Conservation (phyloP, 2,797 vertebrate genomes). For the Centroberyx gerrardi region DNA sequence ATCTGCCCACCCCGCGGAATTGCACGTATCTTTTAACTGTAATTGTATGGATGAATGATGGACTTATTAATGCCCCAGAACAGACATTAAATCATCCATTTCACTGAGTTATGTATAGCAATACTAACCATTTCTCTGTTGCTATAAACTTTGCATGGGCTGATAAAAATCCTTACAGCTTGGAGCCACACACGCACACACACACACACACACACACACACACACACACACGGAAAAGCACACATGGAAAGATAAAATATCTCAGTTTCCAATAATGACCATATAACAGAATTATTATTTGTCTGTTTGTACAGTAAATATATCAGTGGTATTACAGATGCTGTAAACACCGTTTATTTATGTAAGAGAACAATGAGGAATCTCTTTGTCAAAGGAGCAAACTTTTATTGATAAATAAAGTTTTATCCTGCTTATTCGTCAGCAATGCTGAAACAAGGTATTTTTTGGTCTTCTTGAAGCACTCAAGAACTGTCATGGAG, state of each 20-base stretch:
- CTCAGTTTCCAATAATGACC: slow-evolving; percentile 48
- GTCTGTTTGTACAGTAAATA: slow-evolving; percentile 76
- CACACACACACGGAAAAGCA: slow-evolving; percentile 4
- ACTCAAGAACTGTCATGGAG: neutral
- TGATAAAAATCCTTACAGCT: slow-evolving; percentile 54
- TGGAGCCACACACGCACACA: slow-evolving; percentile 16
- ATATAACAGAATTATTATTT: slow-evolving; percentile 55
- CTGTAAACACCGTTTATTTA: slow-evolving; percentile 76
- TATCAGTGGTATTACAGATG: slow-evolving; percentile 71
- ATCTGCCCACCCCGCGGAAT: slow-evolving; percentile 14
- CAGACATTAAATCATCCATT: slow-evolving; percentile 16
- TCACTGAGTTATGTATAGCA: slow-evolving; percentile 47
- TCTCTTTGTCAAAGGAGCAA: slow-evolving; percentile 86
- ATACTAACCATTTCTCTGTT: slow-evolving; percentile 61
- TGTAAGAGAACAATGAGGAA: slow-evolving; percentile 64
- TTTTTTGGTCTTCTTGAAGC: neutral
- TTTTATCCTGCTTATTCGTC: slow-evolving; percentile 88
- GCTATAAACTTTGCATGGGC: slow-evolving; percentile 72
- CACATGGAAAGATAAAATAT: slow-evolving; percentile 26
- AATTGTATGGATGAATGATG: slow-evolving; percentile 18
- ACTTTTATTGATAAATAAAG: slow-evolving; percentile 96
- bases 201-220: slow-evolving; percentile 20
- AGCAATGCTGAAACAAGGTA: slow-evolving; percentile 77
- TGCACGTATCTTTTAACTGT: slow-evolving; percentile 26
- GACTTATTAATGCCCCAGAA: neutral